Conservation (phyloP, 2,888 invertebrate genomes). For the Trissoscelio sp. region DNA sequence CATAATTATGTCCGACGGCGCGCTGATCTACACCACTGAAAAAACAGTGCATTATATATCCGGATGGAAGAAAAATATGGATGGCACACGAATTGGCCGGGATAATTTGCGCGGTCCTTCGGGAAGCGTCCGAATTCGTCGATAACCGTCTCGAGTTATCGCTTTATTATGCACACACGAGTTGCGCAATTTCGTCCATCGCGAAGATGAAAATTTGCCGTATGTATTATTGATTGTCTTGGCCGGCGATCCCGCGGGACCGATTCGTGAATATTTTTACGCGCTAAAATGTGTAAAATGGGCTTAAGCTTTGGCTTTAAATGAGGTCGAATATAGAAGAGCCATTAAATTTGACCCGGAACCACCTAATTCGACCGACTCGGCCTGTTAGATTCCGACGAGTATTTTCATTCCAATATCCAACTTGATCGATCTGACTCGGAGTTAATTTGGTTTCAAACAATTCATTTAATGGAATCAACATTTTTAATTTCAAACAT, state of each 20-base stretch:
- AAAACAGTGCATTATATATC: constrained; percentile 35
- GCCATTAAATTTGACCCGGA: constrained; percentile 43
- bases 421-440: not conserved
- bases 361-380: not conserved
- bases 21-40: constrained; percentile 57
- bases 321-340: constrained; percentile 39
- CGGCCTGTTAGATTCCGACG: constrained; percentile 1
- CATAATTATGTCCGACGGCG: constrained; percentile 46
- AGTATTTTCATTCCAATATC: constrained; percentile 22
- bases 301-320: not conserved
- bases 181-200: constrained; percentile 23
- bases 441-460: not conserved
- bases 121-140: constrained; percentile 50
- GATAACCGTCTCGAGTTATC: constrained; percentile 63
- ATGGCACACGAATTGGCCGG: constrained; percentile 21
- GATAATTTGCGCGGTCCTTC: constrained; percentile 33
- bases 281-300: not conserved
- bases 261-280: constrained; percentile 50
- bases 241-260: constrained; percentile 33
- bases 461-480: not conserved
- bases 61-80: constrained; percentile 39
- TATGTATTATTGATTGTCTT: constrained; percentile 55
- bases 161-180: constrained; percentile 64
- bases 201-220: constrained; percentile 47
- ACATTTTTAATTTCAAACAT: too few relatives aligned